A percentile compares a stretch with the other conserved stretches of the same genome.
Conservation (phyloP, 2,797 vertebrate genomes). For the Poecilia picta region DNA sequence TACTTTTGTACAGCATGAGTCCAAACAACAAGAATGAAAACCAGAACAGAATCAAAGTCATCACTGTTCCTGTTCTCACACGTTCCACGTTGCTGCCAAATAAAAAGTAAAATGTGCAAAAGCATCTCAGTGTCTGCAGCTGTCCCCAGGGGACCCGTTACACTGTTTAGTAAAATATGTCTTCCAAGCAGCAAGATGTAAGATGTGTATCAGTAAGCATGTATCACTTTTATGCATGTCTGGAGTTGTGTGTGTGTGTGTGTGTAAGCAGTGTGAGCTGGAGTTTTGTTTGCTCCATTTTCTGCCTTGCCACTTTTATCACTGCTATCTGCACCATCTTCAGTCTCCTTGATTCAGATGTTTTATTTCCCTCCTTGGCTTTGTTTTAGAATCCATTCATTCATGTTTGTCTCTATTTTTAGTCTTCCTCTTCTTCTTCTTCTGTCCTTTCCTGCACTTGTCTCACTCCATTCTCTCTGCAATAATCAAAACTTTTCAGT, state of each 20-base stretch:
- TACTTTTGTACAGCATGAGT: not conserved
- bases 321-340: constrained; percentile 38
- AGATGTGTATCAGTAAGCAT: constrained; percentile 11
- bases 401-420: constrained; percentile 15
- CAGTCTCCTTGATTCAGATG: constrained; percentile 23
- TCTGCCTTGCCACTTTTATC: constrained; percentile 31
- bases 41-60: not conserved
- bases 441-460: constrained; percentile 21
- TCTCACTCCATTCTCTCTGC: constrained; percentile 6
- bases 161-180: constrained; percentile 35
- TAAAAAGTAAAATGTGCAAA: constrained; percentile 15
- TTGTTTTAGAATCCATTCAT: not conserved
- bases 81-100: constrained; percentile 1
- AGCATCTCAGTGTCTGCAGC: constrained; percentile 30
- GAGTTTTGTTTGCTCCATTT: constrained; percentile 35
- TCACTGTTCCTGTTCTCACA: not conserved
- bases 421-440: constrained; percentile 48
- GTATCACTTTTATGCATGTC: not conserved
- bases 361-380: constrained; percentile 10
- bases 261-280: constrained; percentile 23
- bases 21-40: not conserved
- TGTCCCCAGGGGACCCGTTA: constrained; percentile 27
- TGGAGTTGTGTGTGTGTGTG: not conserved
- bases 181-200: constrained; percentile 40
- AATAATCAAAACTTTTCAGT: not conserved